Evolutionary conservation across 2,797 vertebrate genomes (phyloP), one percentile per base, ranked within the genome.

Genomic region (Myotis findleyi): DNA sequence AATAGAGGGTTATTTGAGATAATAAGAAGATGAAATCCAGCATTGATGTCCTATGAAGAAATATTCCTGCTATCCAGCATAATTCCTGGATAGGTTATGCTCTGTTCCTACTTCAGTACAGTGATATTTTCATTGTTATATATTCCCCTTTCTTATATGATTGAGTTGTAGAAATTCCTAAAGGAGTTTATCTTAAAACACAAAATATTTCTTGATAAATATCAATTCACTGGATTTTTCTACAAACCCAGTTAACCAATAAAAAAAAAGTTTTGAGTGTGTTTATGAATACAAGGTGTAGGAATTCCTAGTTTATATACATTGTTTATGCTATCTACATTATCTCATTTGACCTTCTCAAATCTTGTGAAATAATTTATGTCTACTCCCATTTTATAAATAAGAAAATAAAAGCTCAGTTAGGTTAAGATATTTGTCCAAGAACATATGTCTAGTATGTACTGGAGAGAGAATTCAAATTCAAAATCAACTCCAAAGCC

Each of bases 401-500:
- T 87, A 79, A 93, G 51, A 90, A 90, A 75, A 21, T 30, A 93
- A 76, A 47, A 66, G 12, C 7, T 77, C 8, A 55, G 36, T 0
- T 25, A 71, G 80, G 41, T 55, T 84, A 90, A 89, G 57, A 93
- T 10, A 95, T 84, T 41, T 64, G 6, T 57, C 33, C 41, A 69
- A 75, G 69, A 89, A 91, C 7, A 81, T 77, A 38, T 85, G n/a
- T 57, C n/a, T 93, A 72, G 17, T 82, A 76, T 73, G 33, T 51
- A 80, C 51, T 53, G 18, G 21, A 66, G 64, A 90, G 36, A 62
- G 25, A 62, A 89, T 86, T 80, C 68, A 95, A 94, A 68, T 55
- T 51, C 38, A 95, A 76, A 81, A 84, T 92, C 33, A 96, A 79
- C 80, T 90, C 10, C 6, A 89, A 33, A 94, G 30, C 88, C 66